Conservation (phyloP, 2,113 vertebrate species). For the Dasyornis broadbenti region DNA sequence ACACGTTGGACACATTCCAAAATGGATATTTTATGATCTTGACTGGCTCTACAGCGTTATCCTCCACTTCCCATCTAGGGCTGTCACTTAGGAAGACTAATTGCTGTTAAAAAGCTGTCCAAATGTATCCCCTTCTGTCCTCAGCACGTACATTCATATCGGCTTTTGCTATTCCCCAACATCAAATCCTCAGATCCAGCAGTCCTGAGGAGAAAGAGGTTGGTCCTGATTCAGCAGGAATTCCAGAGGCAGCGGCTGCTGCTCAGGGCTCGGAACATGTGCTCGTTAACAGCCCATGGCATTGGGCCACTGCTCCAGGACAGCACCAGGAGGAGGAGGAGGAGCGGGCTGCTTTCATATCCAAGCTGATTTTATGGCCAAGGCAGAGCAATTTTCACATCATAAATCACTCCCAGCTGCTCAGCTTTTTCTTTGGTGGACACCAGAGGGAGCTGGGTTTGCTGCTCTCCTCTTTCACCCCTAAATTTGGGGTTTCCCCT, state of each 20-base stretch:
- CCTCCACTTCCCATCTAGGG: background rate
- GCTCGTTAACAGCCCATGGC: background rate
- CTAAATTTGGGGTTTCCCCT: background rate
- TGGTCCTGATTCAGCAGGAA: background rate
- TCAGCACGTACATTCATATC: background rate
- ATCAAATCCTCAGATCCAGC: background rate
- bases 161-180: background rate
- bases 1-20: background rate
- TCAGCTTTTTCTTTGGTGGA: background rate
- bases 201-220: background rate
- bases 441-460: constrained; percentile 8
- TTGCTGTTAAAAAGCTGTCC: background rate
- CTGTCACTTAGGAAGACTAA: background rate
- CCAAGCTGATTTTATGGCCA: background rate
- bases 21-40: background rate
- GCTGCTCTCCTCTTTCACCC: background rate
- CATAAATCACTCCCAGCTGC: background rate
- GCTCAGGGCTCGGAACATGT: background rate
- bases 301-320: background rate
- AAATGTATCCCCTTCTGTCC: background rate
- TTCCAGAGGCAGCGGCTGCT: background rate
- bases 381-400: background rate
- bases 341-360: background rate
- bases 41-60: background rate
- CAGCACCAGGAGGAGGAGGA: background rate